These are phyloP conservation scores for Cetoscarus ocellatus DNA, from an alignment of 2,797 vertebrate genomes.

Conservation along the genomic window DNA sequence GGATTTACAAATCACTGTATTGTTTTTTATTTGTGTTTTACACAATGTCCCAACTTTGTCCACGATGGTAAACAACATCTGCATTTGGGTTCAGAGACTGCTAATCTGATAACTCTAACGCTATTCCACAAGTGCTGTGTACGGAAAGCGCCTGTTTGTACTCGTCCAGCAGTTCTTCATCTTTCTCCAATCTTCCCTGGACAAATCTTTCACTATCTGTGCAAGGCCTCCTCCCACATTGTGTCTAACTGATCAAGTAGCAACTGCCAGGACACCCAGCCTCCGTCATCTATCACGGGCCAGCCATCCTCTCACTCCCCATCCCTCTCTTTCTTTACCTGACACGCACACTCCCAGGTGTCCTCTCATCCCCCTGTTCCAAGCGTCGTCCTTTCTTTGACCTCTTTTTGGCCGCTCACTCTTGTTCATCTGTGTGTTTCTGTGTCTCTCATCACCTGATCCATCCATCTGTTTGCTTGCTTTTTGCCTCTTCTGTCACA, in stretches of 20 bases:
- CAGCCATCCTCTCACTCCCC: conserved; percentile 35
- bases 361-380: conserved; percentile 4
- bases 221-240: conserved; percentile 40
- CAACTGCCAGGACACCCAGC: conserved; percentile 49
- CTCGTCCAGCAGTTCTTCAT: conserved; percentile 7
- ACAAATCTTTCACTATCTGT: conserved; percentile 26
- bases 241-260: conserved; percentile 56
- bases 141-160: neutral
- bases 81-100: too few species aligned
- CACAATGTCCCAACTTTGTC: too few species aligned
- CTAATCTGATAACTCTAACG: too few species aligned
- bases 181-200: conserved; percentile 1
- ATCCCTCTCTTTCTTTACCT: conserved; percentile 14
- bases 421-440: neutral
- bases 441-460: conserved; percentile 18
- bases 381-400: conserved; percentile 18
- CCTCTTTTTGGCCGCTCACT: conserved; percentile 20
- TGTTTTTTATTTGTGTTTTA: too few species aligned
- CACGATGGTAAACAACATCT: too few species aligned
- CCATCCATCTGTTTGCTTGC: neutral
- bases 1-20: too few species aligned
- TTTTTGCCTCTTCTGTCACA: conserved; percentile 1
- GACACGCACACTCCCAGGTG: conserved; percentile 17
- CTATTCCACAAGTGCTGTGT: too few species aligned
- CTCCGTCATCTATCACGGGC: conserved; percentile 60